A percentile compares a stretch with the other conserved stretches of the same genome.
Evolutionary conservation across 1,140 invertebrate genomes (phyloP).

Genomic region (Platyura marginata): DNA sequence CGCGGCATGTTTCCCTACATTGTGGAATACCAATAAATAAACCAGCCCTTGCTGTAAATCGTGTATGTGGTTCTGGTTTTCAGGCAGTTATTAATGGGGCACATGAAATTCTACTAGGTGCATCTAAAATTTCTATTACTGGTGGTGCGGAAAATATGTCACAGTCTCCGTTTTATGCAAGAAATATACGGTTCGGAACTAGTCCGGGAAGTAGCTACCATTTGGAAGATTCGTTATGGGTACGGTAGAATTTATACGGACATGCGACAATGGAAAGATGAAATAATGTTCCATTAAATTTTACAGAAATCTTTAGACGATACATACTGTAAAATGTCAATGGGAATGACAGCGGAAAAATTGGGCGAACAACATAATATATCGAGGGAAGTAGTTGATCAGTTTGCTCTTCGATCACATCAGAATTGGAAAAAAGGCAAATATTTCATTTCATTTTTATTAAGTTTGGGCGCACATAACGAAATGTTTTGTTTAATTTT

Average conservation of each 20-base stretch:
- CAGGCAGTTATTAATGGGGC: constrained; percentile 81
- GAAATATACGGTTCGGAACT: constrained; percentile 83
- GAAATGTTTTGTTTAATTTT: too few species aligned
- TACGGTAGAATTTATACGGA: constrained; percentile 9
- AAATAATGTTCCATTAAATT: too few species aligned
- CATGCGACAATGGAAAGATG: too few species aligned
- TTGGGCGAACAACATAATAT: constrained; percentile 81
- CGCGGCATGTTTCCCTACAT: constrained; percentile 70
- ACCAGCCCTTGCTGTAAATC: constrained; percentile 69
- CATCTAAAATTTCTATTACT: constrained; percentile 72
- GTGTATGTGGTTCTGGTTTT: constrained; percentile 90
- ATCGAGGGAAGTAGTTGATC: constrained; percentile 70
- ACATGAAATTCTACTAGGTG: constrained; percentile 78
- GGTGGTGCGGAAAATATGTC: constrained; percentile 95
- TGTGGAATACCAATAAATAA: constrained; percentile 66
- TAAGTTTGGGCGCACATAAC: too few species aligned
- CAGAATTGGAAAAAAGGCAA: constrained; percentile 61
- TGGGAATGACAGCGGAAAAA: constrained; percentile 97
- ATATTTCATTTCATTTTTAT: too few species aligned
- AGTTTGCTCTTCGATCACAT: constrained; percentile 74
- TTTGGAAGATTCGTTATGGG: constrained; percentile 86
- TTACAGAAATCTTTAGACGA: constrained; percentile 75
- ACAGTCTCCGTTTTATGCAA: constrained; percentile 73
- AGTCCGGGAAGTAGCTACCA: constrained; percentile 57
- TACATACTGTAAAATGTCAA: constrained; percentile 75